Base-by-base conservation (phyloP, 2,888 invertebrate genomes). In the Eueremaeus valkanovi region DNA sequence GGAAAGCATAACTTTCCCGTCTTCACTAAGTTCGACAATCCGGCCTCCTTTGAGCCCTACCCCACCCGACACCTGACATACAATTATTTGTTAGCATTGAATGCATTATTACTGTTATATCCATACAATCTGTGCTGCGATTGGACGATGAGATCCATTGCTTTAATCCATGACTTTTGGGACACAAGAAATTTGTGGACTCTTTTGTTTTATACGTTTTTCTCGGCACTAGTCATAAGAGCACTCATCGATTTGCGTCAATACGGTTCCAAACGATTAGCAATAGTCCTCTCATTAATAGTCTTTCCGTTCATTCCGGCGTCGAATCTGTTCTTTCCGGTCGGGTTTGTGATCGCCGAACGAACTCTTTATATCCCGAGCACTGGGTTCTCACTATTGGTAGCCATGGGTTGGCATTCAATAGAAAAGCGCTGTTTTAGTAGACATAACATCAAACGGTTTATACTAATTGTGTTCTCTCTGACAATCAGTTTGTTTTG, bases 61-160 rank as follows among this genome's bases (percentile, higher is more conserved):
- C 84, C 92, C 80, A 92, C 93, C 61, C 88, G 97, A 79, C 87
- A 92, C 76, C 88, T 95, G 81, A 97, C 97, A 73, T 97, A 95
- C 85, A 86, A 90, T 79, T 95, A 94, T 84, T 88, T 98, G 80
- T 96, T 97, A 58, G 90, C 92, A 66, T 90, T 93, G 82, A 96
- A 97, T 85, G 89, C 94, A 81, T 89, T 89, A 83, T 88, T 97
- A 81, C 86, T 97, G 77, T 83, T 96, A 61, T 93, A 90, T 83
- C 97, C 97, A 8, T 88, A 88, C 80, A 89, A 90, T 80, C 87
- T 98, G 75, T 95, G 95, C 84, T 98, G 96, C 85, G 97, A 98
- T 85, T 98, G 97, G 98, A 95, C 96, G 31, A 97, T 98, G 97
- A 95, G 95, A 81, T 91, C 97, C 0, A 89, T 98, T 81, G 93